Conservation (phyloP, 2,113 vertebrate genomes). For the Corvus moneduloides region DNA sequence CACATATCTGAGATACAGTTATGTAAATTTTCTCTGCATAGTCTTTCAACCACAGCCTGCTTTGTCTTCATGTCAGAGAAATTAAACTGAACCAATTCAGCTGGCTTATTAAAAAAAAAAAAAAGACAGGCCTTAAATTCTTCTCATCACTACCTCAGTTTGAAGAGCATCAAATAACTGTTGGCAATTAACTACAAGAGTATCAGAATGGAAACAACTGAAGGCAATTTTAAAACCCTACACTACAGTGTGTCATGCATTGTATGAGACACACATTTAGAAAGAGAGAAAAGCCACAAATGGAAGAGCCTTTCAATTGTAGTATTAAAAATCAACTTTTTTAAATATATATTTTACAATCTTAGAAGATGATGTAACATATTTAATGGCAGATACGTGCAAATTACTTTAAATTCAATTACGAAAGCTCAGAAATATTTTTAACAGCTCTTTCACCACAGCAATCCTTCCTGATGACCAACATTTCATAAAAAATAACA, state of each 20-base stretch:
- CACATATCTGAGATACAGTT: neutral
- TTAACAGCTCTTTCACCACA: neutral
- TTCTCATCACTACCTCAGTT: neutral
- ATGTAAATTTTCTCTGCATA: neutral
- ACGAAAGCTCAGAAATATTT: neutral
- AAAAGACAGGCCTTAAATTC: neutral
- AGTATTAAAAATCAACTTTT: neutral
- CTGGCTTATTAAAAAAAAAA: neutral
- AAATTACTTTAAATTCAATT: neutral
- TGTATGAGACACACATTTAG: neutral
- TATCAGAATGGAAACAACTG: neutral
- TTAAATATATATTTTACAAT: neutral
- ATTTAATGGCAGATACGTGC: neutral
- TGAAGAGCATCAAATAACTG: neutral
- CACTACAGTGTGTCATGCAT: accelerated
- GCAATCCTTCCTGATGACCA: neutral
- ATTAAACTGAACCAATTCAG: neutral
- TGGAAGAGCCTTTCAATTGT: neutral
- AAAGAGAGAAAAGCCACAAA: neutral
- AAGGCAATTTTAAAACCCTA: neutral
- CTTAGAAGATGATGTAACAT: accelerated
- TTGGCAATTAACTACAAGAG: neutral
- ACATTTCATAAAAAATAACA: neutral
- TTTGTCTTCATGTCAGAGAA: neutral
- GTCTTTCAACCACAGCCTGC: neutral